A percentile compares a stretch with the other conserved stretches of the same genome.
Evolutionary conservation across 1,140 invertebrate genomes (phyloP).

Genomic region (Brachionus paranguensis): DNA sequence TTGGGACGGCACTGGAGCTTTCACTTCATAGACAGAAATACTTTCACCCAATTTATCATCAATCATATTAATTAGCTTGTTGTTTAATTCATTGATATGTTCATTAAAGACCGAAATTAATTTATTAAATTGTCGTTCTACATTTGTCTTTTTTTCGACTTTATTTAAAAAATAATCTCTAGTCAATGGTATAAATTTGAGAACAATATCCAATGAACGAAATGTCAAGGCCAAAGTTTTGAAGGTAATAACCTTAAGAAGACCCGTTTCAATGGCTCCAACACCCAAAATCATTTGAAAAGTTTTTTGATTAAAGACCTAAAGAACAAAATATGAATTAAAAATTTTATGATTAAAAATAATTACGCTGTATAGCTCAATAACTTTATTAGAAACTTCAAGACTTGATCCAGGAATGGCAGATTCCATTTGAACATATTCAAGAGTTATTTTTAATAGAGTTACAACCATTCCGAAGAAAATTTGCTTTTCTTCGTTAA

Average conservation of each 20-base stretch:
- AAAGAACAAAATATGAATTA: conserved; percentile 44
- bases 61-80: conserved; percentile 81
- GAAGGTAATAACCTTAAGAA: conserved; percentile 90
- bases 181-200: not conserved
- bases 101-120: conserved; percentile 61
- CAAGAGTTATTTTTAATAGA: conserved; percentile 59
- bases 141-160: not conserved
- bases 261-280: conserved; percentile 84
- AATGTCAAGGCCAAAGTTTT: conserved; percentile 65
- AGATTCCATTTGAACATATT: conserved; percentile 75
- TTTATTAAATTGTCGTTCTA: conserved; percentile 31
- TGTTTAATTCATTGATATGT: conserved; percentile 82
- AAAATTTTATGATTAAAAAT: not conserved
- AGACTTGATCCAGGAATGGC: conserved; percentile 61
- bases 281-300: conserved; percentile 90
- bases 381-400: conserved; percentile 72
- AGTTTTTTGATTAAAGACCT: conserved; percentile 82
- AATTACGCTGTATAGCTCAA: conserved; percentile 68
- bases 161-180: not conserved
- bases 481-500: conserved; percentile 74
- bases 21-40: conserved; percentile 63
- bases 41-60: conserved; percentile 67
- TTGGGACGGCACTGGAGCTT: conserved; percentile 85
- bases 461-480: conserved; percentile 62
- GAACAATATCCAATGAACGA: conserved; percentile 15